Evolutionary conservation across 2,888 invertebrate genomes (phyloP), one percentile per base, ranked within the genome.

Genomic region (Drosophila algonquin): DNA sequence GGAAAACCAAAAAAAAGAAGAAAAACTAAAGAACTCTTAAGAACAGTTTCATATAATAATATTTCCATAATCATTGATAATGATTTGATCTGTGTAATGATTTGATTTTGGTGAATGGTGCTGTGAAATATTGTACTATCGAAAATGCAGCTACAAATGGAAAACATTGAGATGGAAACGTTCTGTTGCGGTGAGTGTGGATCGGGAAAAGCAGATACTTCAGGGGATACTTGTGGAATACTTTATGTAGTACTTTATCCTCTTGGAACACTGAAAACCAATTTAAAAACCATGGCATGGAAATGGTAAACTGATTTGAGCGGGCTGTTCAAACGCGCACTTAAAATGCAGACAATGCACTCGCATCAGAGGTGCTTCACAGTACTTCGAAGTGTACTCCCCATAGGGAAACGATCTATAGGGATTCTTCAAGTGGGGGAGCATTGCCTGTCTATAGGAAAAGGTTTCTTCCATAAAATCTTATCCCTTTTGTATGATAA

Each of bases 91-190:
- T 45, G 18, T 45, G 48, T 21, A 21, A 21, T 21, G 21, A 21
- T 3, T 21, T 21, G 21, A 21, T 21, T 16, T 6, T 14, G 40
- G 40, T 40, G n/a, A 40, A 14, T n/a, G 21, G 57, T 30, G 50
- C 44, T 51, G 47, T 16, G 16, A 18, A 58, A 63, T 48, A 30
- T 30, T 30, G 30, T 30, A 50, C 47, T 61, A 46, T 21, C 55
- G 21, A 73, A 75, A 60, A 84, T 84, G 83, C 53, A 76, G 61
- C 80, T 84, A 70, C 83, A 90, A 88, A 80, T 83, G 77, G 91
- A 90, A 65, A 87, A 88, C 68, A 90, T 90, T 61, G 92, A 91
- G 85, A 80, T 91, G 89, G 91, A 91, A 79, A 89, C 90, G 46
- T 91, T 91, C 79, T 91, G 91, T 71, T 91, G 91, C 83, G 92